Conservation (phyloP, 2,797 vertebrate species). For the Phataginus tricuspis region DNA sequence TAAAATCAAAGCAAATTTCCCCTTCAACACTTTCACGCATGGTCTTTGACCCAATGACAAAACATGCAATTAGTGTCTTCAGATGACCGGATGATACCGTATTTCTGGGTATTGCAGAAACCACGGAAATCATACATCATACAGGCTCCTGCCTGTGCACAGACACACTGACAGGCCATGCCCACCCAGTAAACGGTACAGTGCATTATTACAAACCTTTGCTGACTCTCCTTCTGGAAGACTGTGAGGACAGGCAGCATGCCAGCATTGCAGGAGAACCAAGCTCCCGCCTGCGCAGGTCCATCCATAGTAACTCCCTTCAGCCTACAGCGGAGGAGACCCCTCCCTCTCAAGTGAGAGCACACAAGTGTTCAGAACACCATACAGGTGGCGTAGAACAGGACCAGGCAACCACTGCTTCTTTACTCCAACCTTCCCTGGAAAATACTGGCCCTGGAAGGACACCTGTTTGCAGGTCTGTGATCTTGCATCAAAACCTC, state of each 20-base stretch:
- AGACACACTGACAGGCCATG: background rate
- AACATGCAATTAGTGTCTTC: background rate
- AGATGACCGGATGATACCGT: background rate
- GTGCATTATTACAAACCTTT: slow-evolving; percentile 37
- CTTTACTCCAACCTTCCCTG: background rate
- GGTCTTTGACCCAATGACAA: background rate
- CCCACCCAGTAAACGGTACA: background rate
- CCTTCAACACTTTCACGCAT: background rate
- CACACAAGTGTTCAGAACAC: background rate
- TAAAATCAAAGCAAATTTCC: background rate
- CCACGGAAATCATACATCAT: background rate
- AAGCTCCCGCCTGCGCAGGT: background rate
- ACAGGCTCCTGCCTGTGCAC: background rate
- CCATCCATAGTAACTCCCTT: background rate
- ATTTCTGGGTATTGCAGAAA: background rate
- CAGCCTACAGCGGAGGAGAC: background rate
- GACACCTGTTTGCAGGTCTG: background rate
- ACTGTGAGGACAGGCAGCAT: background rate
- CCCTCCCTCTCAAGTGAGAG: background rate
- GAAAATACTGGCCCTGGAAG: background rate
- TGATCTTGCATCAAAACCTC: background rate
- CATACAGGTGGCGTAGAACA: background rate
- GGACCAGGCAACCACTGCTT: background rate
- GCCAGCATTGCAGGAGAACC: background rate
- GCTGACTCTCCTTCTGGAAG: background rate